Percentiles rank a stretch among this genome's conserved stretches.
phyloP scores from a whole-genome alignment of 2,113 vertebrate species.

The Nematolebias whitei region DNA sequence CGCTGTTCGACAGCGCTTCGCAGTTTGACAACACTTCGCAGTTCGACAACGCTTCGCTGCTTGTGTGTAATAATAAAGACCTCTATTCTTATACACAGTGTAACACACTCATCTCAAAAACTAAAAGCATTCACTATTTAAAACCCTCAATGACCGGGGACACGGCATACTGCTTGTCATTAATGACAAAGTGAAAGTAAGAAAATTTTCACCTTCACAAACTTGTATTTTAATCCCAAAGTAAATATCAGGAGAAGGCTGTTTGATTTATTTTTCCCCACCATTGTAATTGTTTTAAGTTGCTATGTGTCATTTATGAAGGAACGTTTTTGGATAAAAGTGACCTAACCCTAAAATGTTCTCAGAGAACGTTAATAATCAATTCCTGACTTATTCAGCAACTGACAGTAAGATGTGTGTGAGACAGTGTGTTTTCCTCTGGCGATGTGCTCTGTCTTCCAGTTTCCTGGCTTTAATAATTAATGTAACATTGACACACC shows the following conservation, averaged over 20 bases:
- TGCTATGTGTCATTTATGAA: neutral
- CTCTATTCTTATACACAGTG: too few relatives aligned
- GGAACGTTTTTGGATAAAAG: conserved; percentile 4
- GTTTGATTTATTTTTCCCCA: neutral
- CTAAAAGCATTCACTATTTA: too few relatives aligned
- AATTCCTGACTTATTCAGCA: conserved; percentile 8
- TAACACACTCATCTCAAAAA: too few relatives aligned
- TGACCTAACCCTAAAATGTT: conserved; percentile 1
- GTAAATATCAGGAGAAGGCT: neutral
- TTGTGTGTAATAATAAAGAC: too few relatives aligned
- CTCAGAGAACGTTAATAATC: conserved; percentile 6
- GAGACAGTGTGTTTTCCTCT: conserved; percentile 46
- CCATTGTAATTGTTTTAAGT: conserved; percentile 3
- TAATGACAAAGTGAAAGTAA: too few relatives aligned
- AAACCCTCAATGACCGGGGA: too few relatives aligned
- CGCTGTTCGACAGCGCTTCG: too few relatives aligned
- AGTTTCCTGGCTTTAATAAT: conserved; percentile 64
- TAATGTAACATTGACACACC: conserved; percentile 61
- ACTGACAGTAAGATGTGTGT: conserved; percentile 20
- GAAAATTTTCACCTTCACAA: too few relatives aligned
- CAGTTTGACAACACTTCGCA: too few relatives aligned
- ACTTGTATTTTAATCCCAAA: neutral
- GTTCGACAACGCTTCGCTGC: too few relatives aligned
- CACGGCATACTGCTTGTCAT: too few relatives aligned
- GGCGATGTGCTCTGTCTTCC: conserved; percentile 43